phyloP scores from a whole-genome alignment of 2,113 vertebrate species.

The Stigmatopora argus region DNA sequence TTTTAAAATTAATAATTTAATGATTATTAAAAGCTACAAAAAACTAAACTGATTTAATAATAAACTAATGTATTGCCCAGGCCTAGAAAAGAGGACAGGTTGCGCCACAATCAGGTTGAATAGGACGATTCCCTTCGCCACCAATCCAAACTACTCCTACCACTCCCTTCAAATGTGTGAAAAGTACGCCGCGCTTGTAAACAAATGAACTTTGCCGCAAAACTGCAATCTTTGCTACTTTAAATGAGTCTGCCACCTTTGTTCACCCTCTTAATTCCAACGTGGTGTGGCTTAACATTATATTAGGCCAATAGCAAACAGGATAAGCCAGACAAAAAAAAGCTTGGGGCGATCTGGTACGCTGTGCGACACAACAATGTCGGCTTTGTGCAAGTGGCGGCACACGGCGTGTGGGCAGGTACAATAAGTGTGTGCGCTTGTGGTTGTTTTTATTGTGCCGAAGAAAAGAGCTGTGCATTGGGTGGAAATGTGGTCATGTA shows the following conservation, averaged over 20 bases:
- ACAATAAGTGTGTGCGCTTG: conserved; percentile 43
- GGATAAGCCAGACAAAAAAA: conserved; percentile 35
- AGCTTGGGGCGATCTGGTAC: conserved; percentile 42
- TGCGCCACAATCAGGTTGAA: too few species aligned
- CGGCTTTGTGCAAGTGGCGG: conserved; percentile 32
- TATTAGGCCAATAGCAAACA: conserved; percentile 23
- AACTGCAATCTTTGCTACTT: too few species aligned
- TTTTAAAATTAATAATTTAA: too few species aligned
- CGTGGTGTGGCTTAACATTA: neutral
- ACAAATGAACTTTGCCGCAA: too few species aligned
- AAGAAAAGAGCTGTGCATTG: neutral
- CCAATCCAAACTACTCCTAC: too few species aligned
- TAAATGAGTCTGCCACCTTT: neutral
- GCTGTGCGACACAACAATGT: conserved; percentile 31
- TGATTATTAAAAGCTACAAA: too few species aligned
- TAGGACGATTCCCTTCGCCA: too few species aligned
- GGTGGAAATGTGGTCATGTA: neutral
- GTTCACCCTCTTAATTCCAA: neutral
- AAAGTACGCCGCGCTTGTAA: too few species aligned
- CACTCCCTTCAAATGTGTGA: too few species aligned
- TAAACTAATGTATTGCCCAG: too few species aligned
- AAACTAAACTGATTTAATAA: too few species aligned
- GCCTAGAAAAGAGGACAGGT: too few species aligned
- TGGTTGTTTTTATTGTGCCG: conserved; percentile 17
- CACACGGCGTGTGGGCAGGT: conserved; percentile 28